Base-by-base conservation (phyloP, 2,888 invertebrate genomes). In the Vannuccia rotundouncinata region DNA sequence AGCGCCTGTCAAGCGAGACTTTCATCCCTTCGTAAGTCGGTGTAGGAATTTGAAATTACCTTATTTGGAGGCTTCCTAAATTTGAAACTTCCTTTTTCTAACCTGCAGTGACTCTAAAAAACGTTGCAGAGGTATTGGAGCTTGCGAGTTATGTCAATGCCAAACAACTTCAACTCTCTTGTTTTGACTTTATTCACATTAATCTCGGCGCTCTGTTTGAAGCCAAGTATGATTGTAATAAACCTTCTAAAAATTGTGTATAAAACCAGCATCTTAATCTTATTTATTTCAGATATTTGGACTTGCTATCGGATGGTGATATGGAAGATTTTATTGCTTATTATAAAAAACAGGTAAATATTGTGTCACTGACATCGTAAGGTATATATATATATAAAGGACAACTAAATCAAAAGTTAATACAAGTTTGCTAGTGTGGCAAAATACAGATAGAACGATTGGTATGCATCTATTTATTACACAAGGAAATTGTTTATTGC, bases 161-260 rank as follows among this genome's bases (percentile, higher is more conserved):
- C 25, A 75, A 22, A 2, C 75, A 75, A 75, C 22, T 75, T 27
- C 2, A 29, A n/a, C 29, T 75, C 2, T 27, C 31, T 5, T 75
- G 75, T 75, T 22, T 27, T 22, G 75, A 75, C 29, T 75, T 75
- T 22, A 75, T 75, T 29, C 25, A 5, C 75, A 27, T 75, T 10
- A 75, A 75, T 75, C 30, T 30, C 30, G 28, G 30, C 13, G 29
- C 75, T 1, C 31, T 75, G 2, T 75, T 75, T 29, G 75, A 75
- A 31, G 75, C 66, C 66, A 66, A 66, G 66, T 66, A 66, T 66
- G 66, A n/a, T n/a, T n/a, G n/a, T n/a, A n/a, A n/a, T n/a, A n/a
- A n/a, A n/a, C n/a, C n/a, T n/a, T n/a, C n/a, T n/a, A n/a, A n/a
- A n/a, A n/a, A n/a, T n/a, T n/a, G n/a, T n/a, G n/a, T n/a, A n/a